Evolutionary conservation across 1,140 invertebrate species (phyloP), one percentile per base, ranked within the genome.

Genomic region (Himalopsyche phryganea): DNA sequence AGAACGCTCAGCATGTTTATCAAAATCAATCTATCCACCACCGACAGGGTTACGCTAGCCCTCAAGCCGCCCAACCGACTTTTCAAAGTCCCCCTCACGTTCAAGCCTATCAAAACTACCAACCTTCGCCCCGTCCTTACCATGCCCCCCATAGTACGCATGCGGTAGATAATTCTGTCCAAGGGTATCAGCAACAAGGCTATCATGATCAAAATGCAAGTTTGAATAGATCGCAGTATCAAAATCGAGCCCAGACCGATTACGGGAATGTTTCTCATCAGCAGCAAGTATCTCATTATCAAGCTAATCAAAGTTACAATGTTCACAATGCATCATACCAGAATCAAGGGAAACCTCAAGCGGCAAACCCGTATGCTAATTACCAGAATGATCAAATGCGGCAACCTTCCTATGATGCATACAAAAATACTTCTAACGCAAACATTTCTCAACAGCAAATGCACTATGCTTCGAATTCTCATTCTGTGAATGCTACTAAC

Each of bases 21-120:
- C 45, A 48, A 32, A 49, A 23, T 17, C 50, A 40, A n/a, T 17
- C 32, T 9, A 5, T 15, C 11, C 7, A 38, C 4, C 44, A 47
- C 5, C 56, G 50, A 1, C 58, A 48, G 28, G 14, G 35, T 33
- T 48, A 36, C 32, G 10, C 33, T 4, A 53, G 11, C 38, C 36
- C 58, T 44, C 44, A 48, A 4, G 65, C 67, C 19, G 72, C 74
- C 44, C 71, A 73, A 68, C 65, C 73, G 28, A 69, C 68, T 1
- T 77, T 74, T 47, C 73, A 74, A 20, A 75, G 69, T 58, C 71
- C 73, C 0, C 69, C 68, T 4, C 73, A 77, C 38, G 42, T 17
- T 14, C 53, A 58, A 6, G 44, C 10, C 14, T 54, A 58, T 62
- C 55, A 48, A 10, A 62, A 58, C 32, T 49, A 36, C 35, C 47